Evolutionary conservation across 2,888 invertebrate species (phyloP).

Genomic region (Yponomeuta evonymella): DNA sequence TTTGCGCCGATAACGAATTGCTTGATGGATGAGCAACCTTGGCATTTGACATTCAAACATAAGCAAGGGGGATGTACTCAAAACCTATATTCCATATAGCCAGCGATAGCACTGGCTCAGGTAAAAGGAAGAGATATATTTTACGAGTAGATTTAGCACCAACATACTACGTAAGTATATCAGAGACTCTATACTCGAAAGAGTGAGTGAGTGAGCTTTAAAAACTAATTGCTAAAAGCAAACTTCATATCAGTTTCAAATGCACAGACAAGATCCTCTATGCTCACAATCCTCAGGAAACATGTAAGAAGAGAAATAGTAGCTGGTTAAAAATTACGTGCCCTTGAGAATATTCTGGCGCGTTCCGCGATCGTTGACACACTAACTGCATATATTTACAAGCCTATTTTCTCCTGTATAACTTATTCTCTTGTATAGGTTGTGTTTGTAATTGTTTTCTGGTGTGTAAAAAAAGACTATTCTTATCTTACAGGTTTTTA

Average conservation of each 20-base stretch:
- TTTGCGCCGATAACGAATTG: neutral
- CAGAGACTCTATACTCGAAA: slow-evolving; percentile 71
- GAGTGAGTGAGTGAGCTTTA: neutral
- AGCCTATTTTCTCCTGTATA: no score
- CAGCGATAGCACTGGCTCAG: slow-evolving; percentile 50
- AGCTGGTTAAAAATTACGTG: no score
- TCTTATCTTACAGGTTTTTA: no score
- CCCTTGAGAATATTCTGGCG: no score
- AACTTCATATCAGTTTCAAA: neutral
- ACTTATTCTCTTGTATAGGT: no score
- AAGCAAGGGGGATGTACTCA: slow-evolving; percentile 39
- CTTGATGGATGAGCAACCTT: neutral
- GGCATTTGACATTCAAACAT: neutral
- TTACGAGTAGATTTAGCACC: slow-evolving; percentile 72
- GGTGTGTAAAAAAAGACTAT: no score
- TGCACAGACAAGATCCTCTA: neutral
- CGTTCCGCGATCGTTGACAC: no score
- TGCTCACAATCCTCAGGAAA: neutral
- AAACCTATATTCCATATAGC: slow-evolving; percentile 59
- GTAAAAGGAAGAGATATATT: slow-evolving; percentile 48
- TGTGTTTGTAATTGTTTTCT: no score
- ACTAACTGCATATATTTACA: no score
- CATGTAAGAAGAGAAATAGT: no score
- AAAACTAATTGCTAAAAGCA: neutral
- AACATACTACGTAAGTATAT: slow-evolving; percentile 46